Evolutionary conservation across 1,140 invertebrate species (phyloP), one percentile per base, ranked within the genome.

Genomic region (Cydia pomonella): DNA sequence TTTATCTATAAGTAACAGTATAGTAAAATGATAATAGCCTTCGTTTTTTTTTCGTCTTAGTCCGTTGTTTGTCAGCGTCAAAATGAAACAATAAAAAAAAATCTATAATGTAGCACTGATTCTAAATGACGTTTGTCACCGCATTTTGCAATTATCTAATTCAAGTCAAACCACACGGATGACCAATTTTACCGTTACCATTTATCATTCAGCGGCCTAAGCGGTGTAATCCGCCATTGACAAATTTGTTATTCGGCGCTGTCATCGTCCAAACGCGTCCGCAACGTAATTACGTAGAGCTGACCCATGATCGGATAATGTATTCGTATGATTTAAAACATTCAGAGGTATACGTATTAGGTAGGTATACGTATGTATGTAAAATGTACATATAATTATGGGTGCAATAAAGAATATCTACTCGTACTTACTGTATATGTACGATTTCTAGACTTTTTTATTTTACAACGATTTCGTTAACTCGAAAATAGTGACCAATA

Each of bases 211-310:
- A 23, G 21, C 53, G n/a, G 53, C 21, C 53, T 12, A 12, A 59
- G 53, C 53, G 53, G 50, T 53, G n/a, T 59, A 59, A 59, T 59
- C 53, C 53, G 53, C 53, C 23, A 59, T 59, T 59, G 53, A 59
- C 53, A 59, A 59, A 59, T 59, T 59, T 59, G 53, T 59, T 59
- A 59, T 59, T 59, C 53, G 53, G 21, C 53, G 18, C 53, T 59
- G 21, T 59, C 53, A 59, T 21, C 53, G 53, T 9, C 53, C 9
- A 21, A 50, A 50, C 16, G n/a, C n/a, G 47, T 18, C 47, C n/a
- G 53, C 18, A 59, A 5, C 10, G 18, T 21, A 23, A 23, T 59
- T 9, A 59, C 21, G 53, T 59, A 59, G 21, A 10, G 21, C n/a
- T 73, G 72, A 73, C 53, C 29, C 27, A 21, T 21, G 9, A 23